These are phyloP conservation scores for Balanococcus diminutus DNA, from an alignment of 2,888 invertebrate species.

Conservation along the genomic window DNA sequence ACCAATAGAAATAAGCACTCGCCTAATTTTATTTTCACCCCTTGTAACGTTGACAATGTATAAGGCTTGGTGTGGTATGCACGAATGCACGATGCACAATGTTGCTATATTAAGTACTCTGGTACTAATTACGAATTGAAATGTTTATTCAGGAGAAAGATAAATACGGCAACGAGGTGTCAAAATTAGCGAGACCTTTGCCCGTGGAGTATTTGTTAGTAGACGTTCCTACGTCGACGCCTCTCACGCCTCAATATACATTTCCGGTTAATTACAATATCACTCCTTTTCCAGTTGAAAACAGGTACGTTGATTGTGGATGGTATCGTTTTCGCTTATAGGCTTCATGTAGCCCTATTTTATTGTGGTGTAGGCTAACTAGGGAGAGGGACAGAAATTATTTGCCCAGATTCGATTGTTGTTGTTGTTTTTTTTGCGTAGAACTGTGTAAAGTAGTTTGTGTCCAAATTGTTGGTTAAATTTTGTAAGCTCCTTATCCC, in stretches of 20 bases:
- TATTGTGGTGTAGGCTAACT: neutral
- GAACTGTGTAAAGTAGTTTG: too few species aligned
- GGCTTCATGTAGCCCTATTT: neutral
- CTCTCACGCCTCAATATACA: slow-evolving; percentile 77
- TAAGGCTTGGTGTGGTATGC: neutral
- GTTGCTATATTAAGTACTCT: neutral
- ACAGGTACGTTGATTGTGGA: slow-evolving; percentile 64
- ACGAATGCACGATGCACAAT: neutral
- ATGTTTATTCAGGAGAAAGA: slow-evolving; percentile 85
- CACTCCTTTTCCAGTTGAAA: slow-evolving; percentile 79
- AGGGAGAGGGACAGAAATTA: too few species aligned
- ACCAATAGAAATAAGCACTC: neutral
- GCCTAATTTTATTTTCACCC: neutral
- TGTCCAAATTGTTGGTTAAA: too few species aligned
- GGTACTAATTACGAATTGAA: neutral
- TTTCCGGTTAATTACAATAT: slow-evolving; percentile 69
- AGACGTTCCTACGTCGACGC: slow-evolving; percentile 94
- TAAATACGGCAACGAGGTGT: slow-evolving; percentile 95
- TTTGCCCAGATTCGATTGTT: too few species aligned
- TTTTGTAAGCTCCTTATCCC: too few species aligned
- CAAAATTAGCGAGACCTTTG: slow-evolving; percentile 87
- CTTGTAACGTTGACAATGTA: neutral
- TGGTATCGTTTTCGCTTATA: slow-evolving; percentile 8
- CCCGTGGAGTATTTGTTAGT: slow-evolving; percentile 97
- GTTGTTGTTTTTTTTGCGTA: too few species aligned